Evolutionary conservation across 2,888 invertebrate genomes (phyloP), one percentile per base, ranked within the genome.

Genomic region (Mesopsocus fuscifrons): DNA sequence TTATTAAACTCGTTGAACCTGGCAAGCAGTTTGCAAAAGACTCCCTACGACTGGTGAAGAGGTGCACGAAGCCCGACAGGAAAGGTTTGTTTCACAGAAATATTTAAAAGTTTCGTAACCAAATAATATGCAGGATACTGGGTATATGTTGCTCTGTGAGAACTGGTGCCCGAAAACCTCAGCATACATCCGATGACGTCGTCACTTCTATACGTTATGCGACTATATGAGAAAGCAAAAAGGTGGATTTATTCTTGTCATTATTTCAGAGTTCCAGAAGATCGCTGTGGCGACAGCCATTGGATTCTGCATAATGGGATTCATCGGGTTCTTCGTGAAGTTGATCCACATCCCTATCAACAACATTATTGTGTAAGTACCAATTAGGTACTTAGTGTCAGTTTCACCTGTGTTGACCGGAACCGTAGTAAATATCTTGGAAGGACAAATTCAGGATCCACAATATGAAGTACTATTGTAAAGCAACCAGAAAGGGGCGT

Each of bases 231-330:
- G 15, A 20, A 23, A n/a, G n/a, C n/a, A n/a, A n/a, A n/a, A n/a
- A n/a, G n/a, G n/a, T n/a, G n/a, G n/a, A n/a, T n/a, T n/a, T n/a
- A n/a, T n/a, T n/a, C n/a, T n/a, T n/a, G n/a, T n/a, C n/a, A n/a
- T n/a, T n/a, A 49, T 66, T 74, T 30, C 70, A 89, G 98, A 98
- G 66, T 98, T 98, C 66, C 95, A 97, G 63, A 98, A 98, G 68
- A 98, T 98, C 57, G 98, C 97, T 20, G 84, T 97, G 53, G 98
- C 98, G 44, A 98, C 98, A 47, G 97, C 97, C 3, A 94, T 98
- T 57, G 98, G 98, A 45, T 98, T 98, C 71, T 94, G 91, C 63
- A 95, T 98, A 62, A 98, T 98, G 98, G 98, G 98, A 45, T 98
- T 98, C 68, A 98, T 98, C 60, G 98, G 98, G 54, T 98, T 98